Conservation (phyloP, 1,140 invertebrate genomes). For the Goniozus legneri region DNA sequence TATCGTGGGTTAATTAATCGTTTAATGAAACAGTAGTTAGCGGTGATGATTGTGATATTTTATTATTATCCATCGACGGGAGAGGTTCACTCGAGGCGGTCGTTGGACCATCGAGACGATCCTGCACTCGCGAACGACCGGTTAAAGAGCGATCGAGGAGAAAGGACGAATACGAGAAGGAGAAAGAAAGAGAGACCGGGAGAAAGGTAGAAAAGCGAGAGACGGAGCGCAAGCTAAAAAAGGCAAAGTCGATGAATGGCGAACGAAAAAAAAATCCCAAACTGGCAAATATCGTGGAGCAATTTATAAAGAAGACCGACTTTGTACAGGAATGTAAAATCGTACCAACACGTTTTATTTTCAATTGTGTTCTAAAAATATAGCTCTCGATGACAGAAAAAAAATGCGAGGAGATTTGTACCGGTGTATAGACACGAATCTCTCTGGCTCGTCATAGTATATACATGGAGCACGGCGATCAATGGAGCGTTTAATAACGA, state of each 20-base stretch:
- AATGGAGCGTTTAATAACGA: conserved; percentile 30
- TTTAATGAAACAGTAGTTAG: conserved; percentile 52
- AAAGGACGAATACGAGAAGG: conserved; percentile 12
- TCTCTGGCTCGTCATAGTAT: conserved; percentile 5
- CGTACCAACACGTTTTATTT: too few species aligned
- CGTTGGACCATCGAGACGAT: too few species aligned
- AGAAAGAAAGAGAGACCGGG: conserved; percentile 2
- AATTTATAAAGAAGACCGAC: too few species aligned
- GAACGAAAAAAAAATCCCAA: too few species aligned
- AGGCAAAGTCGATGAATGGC: conserved; percentile 36
- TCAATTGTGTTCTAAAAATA: too few species aligned
- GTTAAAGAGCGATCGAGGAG: conserved; percentile 5
- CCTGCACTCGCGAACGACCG: conserved; percentile 3
- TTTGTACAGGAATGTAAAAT: too few species aligned
- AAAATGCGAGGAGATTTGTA: not conserved
- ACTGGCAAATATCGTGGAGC: too few species aligned
- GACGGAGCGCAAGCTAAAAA: not conserved
- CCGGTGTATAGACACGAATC: too few species aligned
- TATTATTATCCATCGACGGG: conserved; percentile 36
- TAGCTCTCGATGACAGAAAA: not conserved
- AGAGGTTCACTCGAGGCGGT: conserved; percentile 1
- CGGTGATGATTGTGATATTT: conserved; percentile 50
- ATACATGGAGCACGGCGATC: conserved; percentile 18
- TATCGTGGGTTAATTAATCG: conserved; percentile 50
- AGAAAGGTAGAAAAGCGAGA: not conserved